phyloP scores from a whole-genome alignment of 2,888 invertebrate species.

The Orchesellides sinensis region DNA sequence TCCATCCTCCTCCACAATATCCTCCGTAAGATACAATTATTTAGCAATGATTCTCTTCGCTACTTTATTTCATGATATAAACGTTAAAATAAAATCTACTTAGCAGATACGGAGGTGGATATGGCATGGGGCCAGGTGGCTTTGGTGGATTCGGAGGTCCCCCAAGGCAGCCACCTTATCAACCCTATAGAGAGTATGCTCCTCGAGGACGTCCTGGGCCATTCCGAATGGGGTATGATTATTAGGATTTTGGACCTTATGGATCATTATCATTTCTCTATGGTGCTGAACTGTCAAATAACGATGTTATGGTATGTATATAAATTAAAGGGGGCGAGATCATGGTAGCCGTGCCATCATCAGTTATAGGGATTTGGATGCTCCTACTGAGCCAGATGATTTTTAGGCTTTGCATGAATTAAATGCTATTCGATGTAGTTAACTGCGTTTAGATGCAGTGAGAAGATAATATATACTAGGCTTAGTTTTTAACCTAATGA shows the following conservation, averaged over 20 bases:
- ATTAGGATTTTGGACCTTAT: constrained; percentile 34
- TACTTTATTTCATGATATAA: no score
- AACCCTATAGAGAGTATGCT: constrained; percentile 67
- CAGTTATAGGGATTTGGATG: constrained; percentile 95
- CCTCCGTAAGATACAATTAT: constrained; percentile 49
- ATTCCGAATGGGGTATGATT: constrained; percentile 66
- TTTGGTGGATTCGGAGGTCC: constrained; percentile 76
- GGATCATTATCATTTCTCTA: constrained; percentile 20
- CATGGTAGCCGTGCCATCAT: constrained; percentile 87
- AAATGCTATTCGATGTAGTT: neutral
- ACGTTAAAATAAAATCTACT: neutral
- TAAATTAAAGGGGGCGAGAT: constrained; percentile 82
- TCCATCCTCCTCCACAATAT: constrained; percentile 66
- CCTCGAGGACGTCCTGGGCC: constrained; percentile 78
- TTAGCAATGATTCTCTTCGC: no score
- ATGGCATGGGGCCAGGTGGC: constrained; percentile 75
- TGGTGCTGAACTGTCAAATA: constrained; percentile 17
- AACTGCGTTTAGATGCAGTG: neutral
- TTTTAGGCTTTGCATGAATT: constrained; percentile 77
- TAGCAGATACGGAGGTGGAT: constrained; percentile 65
- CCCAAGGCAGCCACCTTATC: constrained; percentile 66
- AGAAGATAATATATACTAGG: neutral
- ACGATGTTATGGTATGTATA: constrained; percentile 75
- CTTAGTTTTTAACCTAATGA: constrained; percentile 6
- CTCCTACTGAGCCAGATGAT: constrained; percentile 93